Conservation (phyloP, 2,888 invertebrate genomes). For the Arrhopalites spinosus region DNA sequence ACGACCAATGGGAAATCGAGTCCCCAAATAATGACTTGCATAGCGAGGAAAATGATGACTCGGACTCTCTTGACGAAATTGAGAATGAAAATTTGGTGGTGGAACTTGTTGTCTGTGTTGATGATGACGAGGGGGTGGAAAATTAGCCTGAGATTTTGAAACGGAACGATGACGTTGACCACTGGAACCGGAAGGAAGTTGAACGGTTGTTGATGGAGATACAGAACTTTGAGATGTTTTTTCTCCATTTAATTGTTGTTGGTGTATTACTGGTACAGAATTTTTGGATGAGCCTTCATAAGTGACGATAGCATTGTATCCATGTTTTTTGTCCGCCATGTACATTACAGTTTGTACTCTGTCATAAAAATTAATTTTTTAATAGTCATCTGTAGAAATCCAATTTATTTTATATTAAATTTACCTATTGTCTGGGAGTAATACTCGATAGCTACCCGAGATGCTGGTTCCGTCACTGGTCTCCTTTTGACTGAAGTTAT, state of each 20-base stretch:
- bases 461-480: slow-evolving; percentile 23
- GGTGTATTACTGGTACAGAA: not conserved
- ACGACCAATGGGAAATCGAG: no score
- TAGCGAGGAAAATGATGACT: not conserved
- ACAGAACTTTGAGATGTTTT: not conserved
- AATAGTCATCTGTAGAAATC: slow-evolving; percentile 6
- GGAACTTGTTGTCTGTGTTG: no score
- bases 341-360: slow-evolving; percentile 19
- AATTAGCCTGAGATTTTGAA: no score
- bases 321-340: slow-evolving; percentile 18
- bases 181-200: not conserved
- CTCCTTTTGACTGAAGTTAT: slow-evolving; percentile 26
- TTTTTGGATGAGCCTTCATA: slow-evolving; percentile 16
- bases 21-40: not conserved
- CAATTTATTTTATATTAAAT: not conserved
- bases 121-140: not conserved
- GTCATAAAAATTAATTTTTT: not conserved
- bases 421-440: no score
- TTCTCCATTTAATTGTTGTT: no score
- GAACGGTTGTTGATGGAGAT: not conserved
- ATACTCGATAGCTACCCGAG: not conserved
- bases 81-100: not conserved
- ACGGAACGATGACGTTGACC: not conserved
- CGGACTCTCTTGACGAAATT: not conserved
- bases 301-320: slow-evolving; percentile 27